Conservation (phyloP, 2,888 invertebrate genomes). For the Gari tellinella region DNA sequence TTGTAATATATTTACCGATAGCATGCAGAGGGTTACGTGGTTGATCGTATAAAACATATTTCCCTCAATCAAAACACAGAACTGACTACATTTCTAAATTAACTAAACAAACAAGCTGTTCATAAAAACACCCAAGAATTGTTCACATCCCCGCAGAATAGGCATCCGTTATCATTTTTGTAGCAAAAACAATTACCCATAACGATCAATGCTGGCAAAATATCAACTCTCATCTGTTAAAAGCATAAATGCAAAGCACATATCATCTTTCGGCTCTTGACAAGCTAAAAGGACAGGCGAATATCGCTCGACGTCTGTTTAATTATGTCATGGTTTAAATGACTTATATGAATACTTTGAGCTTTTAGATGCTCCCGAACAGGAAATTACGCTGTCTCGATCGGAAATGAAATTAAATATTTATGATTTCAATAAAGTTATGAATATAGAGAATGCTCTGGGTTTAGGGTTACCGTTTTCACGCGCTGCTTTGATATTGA, state of each 20-base stretch:
- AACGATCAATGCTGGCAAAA: not conserved
- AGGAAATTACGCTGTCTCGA: constrained; percentile 55
- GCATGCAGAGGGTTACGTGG: no score
- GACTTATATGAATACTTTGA: constrained; percentile 29
- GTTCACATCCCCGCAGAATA: no score
- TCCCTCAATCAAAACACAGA: no score
- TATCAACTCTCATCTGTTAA: constrained; percentile 13
- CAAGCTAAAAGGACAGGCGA: constrained; percentile 46
- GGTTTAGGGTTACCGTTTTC: constrained; percentile 8
- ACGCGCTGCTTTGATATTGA: constrained; percentile 5
- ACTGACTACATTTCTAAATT: no score
- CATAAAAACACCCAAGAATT: no score
- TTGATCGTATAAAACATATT: no score
- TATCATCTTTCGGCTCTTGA: constrained; percentile 39
- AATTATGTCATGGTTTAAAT: constrained; percentile 53
- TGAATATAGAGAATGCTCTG: constrained; percentile 32
- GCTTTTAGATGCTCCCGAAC: constrained; percentile 22
- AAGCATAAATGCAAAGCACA: constrained; percentile 41
- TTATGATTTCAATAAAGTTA: constrained; percentile 61
- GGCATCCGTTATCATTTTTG: no score
- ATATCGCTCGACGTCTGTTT: constrained; percentile 42
- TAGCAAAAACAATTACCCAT: no score
- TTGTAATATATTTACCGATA: no score
- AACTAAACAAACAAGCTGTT: no score
- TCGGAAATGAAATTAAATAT: constrained; percentile 63